These are phyloP conservation scores for Prionailurus bengalensis DNA, from an alignment of 2,113 vertebrate species.

Conservation along the genomic window DNA sequence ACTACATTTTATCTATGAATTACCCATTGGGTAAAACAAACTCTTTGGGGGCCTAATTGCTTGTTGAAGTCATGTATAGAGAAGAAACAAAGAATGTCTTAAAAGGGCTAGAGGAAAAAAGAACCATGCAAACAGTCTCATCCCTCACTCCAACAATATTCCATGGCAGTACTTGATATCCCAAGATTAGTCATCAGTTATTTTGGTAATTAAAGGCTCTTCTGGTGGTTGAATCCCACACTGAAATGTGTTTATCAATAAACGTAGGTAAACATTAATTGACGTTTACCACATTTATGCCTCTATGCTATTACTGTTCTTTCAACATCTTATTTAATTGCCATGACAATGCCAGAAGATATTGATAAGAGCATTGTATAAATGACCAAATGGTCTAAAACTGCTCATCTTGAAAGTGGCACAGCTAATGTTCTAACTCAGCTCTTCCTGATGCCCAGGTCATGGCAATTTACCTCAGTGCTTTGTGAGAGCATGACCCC, in stretches of 20 bases:
- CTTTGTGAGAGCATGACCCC: background rate
- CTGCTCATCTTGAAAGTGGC: background rate
- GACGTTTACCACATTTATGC: background rate
- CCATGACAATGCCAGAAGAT: background rate
- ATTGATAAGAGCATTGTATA: background rate
- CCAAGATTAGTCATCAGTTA: background rate
- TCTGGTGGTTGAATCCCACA: background rate
- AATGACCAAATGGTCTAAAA: background rate
- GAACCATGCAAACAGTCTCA: background rate
- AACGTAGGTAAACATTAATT: background rate
- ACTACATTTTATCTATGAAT: conserved; percentile 27
- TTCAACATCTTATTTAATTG: conserved; percentile 17
- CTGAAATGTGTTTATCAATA: background rate
- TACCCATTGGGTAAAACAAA: background rate
- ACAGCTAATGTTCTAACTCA: background rate
- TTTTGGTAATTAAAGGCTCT: background rate
- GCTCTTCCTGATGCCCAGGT: background rate
- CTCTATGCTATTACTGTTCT: background rate
- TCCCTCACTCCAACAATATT: background rate
- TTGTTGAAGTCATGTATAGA: background rate
- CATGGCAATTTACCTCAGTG: background rate
- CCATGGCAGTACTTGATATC: background rate
- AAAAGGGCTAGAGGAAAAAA: background rate
- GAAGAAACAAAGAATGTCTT: background rate
- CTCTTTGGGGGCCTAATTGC: background rate